Evolutionary conservation across 1,140 invertebrate genomes (phyloP).

Genomic region (Pseudomyrmex dendroicus): DNA sequence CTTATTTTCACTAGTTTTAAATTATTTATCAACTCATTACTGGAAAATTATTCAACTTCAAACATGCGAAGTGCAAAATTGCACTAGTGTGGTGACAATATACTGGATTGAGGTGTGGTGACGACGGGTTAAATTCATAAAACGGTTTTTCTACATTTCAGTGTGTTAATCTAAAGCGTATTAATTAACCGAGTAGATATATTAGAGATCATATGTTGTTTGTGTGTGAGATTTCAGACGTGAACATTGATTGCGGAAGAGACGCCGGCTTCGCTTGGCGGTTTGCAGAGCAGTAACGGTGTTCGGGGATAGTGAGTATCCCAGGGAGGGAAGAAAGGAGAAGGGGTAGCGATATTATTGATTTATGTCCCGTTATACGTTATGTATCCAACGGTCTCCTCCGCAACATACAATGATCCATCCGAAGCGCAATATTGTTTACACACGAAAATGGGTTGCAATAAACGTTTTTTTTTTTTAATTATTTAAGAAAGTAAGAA

Average conservation of each 20-base stretch:
- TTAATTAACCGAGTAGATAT: constrained; percentile 42
- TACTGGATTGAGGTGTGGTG: no score
- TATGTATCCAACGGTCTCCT: constrained; percentile 79
- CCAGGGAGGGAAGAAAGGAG: constrained; percentile 71
- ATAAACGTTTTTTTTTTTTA: background rate
- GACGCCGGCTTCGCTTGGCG: constrained; percentile 75
- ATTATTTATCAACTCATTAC: no score
- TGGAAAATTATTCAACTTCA: no score
- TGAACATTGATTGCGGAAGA: constrained; percentile 84
- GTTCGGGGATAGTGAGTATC: constrained; percentile 65
- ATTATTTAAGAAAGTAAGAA: background rate
- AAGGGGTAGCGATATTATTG: constrained; percentile 82
- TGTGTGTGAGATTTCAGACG: constrained; percentile 77
- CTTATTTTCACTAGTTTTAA: no score
- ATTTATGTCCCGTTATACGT: constrained; percentile 83
- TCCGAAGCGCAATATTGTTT: constrained; percentile 66
- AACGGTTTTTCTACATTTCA: constrained; percentile 54
- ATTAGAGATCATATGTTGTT: constrained; percentile 65
- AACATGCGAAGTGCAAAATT: no score
- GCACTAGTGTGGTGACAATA: no score
- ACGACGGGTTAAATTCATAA: background rate
- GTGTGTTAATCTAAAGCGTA: constrained; percentile 40
- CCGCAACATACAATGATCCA: constrained; percentile 76
- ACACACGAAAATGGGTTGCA: constrained; percentile 18
- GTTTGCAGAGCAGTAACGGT: constrained; percentile 76